phyloP scores from a whole-genome alignment of 2,888 invertebrate species.

The Volucella bombylans region DNA sequence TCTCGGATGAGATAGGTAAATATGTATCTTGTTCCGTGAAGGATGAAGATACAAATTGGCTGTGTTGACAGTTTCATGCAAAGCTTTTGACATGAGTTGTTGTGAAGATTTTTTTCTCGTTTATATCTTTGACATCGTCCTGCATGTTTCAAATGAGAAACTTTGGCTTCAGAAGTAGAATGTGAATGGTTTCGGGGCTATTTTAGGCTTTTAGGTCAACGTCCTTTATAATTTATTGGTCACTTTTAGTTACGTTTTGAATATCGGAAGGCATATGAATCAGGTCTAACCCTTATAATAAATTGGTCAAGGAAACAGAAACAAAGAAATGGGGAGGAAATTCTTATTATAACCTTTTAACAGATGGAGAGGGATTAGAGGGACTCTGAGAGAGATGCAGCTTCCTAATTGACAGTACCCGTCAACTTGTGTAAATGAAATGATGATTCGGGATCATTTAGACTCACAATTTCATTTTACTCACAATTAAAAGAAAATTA shows the following conservation, averaged over 20 bases:
- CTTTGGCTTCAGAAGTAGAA: background rate
- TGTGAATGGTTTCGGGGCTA: background rate
- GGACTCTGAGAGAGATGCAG: too few relatives aligned
- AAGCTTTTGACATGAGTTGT: constrained; percentile 3
- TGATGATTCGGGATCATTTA: constrained; percentile 64
- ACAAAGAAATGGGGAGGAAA: too few relatives aligned
- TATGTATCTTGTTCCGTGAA: background rate
- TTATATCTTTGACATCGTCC: constrained; percentile 7
- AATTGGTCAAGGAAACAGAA: too few relatives aligned
- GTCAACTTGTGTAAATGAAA: constrained; percentile 72
- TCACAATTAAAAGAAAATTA: constrained; percentile 41
- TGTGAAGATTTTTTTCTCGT: background rate
- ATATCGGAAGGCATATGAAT: too few relatives aligned
- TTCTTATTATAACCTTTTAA: too few relatives aligned
- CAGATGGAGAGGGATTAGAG: too few relatives aligned
- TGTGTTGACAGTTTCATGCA: constrained; percentile 9
- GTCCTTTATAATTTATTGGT: too few relatives aligned
- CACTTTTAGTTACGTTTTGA: too few relatives aligned
- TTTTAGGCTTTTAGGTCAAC: background rate
- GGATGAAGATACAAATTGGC: constrained; percentile 9
- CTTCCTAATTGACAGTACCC: constrained; percentile 64
- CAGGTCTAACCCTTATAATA: too few relatives aligned
- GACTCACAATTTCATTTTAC: constrained; percentile 42
- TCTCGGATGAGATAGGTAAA: constrained; percentile 23
- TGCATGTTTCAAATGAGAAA: background rate